Evolutionary conservation across 2,797 vertebrate species (phyloP).

Genomic region (Acanthurus leucopareius): DNA sequence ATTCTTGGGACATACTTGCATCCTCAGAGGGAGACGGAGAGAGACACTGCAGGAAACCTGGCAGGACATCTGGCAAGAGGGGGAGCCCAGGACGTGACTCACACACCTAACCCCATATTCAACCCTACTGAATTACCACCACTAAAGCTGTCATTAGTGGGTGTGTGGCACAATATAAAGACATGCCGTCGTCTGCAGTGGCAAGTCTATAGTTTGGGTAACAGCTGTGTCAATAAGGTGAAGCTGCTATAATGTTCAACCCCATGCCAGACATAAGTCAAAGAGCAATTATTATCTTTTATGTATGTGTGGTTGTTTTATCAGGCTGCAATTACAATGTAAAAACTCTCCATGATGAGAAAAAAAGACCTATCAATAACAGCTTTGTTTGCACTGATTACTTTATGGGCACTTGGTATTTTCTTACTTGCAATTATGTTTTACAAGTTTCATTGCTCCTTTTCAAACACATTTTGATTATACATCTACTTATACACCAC

Average conservation of each 20-base stretch:
- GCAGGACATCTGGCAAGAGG: slow-evolving; percentile 79
- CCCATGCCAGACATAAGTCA: slow-evolving; percentile 71
- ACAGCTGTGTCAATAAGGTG: slow-evolving; percentile 85
- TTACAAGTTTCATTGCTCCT: slow-evolving; percentile 47
- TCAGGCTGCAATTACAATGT: slow-evolving; percentile 64
- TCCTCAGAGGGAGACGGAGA: slow-evolving; percentile 32
- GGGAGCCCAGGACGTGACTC: slow-evolving; percentile 74
- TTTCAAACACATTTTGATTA: slow-evolving; percentile 39
- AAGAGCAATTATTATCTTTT: slow-evolving; percentile 77
- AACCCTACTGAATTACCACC: slow-evolving; percentile 79
- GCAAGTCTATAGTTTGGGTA: slow-evolving; percentile 79
- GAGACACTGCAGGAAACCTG: slow-evolving; percentile 68
- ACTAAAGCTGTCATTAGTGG: slow-evolving; percentile 86
- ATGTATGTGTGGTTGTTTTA: slow-evolving; percentile 83
- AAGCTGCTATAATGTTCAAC: slow-evolving; percentile 73
- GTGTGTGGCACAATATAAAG: slow-evolving; percentile 81
- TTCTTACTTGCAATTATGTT: slow-evolving; percentile 52
- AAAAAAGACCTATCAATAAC: slow-evolving; percentile 49
- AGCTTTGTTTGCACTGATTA: slow-evolving; percentile 45
- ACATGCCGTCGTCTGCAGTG: slow-evolving; percentile 69
- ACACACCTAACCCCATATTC: slow-evolving; percentile 81
- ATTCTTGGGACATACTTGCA: slow-evolving; percentile 54
- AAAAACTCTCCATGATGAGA: slow-evolving; percentile 42
- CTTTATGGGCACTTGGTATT: slow-evolving; percentile 54
- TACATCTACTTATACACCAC: slow-evolving; percentile 77